Percentiles rank a stretch among this genome's conserved stretches.
phyloP scores from a whole-genome alignment of 2,888 invertebrate species.

The Enchytraeus crypticus region DNA sequence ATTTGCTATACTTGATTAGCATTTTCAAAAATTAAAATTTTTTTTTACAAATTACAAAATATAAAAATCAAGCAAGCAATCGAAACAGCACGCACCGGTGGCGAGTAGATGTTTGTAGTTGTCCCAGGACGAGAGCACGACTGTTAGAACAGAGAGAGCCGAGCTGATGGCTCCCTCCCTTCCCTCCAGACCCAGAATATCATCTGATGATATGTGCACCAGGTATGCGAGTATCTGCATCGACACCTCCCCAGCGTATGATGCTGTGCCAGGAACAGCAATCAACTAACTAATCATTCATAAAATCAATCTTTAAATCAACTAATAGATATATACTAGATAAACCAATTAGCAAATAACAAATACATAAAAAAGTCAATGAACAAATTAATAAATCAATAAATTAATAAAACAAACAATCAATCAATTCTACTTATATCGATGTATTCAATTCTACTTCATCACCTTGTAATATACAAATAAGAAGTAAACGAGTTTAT shows the following conservation, averaged over 20 bases:
- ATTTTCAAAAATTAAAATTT: too few relatives aligned
- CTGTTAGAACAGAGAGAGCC: constrained; percentile 34
- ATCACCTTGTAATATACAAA: too few relatives aligned
- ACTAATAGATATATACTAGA: background rate
- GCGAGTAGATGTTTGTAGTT: constrained; percentile 6
- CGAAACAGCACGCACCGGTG: constrained; percentile 7
- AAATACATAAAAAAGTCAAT: too few relatives aligned
- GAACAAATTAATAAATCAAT: too few relatives aligned
- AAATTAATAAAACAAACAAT: too few relatives aligned
- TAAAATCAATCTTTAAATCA: background rate
- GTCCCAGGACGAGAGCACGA: constrained; percentile 12
- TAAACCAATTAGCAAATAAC: background rate
- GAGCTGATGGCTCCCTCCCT: constrained; percentile 33
- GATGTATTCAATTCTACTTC: too few relatives aligned
- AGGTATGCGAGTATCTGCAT: constrained; percentile 34
- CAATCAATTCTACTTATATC: too few relatives aligned
- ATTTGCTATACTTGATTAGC: too few relatives aligned
- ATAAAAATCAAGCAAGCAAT: background rate
- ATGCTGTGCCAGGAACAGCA: constrained; percentile 4
- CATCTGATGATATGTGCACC: constrained; percentile 36
- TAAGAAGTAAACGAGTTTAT: too few relatives aligned
- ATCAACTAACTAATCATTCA: background rate
- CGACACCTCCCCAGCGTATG: constrained; percentile 24
- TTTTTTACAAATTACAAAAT: background rate
- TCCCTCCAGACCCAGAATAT: constrained; percentile 37